Percentiles rank a stretch among this genome's conserved stretches.
phyloP scores from a whole-genome alignment of 2,888 invertebrate genomes.

The Yponomeuta malinellus region DNA sequence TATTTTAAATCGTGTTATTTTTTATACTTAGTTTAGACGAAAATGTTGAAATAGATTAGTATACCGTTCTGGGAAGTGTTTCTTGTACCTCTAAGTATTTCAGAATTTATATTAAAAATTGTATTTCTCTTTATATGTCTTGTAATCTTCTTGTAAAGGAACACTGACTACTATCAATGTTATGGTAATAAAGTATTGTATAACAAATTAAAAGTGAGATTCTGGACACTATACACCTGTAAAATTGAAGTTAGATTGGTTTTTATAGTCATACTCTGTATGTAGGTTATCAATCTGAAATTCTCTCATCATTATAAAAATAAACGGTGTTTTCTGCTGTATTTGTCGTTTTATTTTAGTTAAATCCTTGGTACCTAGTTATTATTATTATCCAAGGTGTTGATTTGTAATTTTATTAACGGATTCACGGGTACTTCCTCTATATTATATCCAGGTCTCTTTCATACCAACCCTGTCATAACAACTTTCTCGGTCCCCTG shows the following conservation, averaged over 20 bases:
- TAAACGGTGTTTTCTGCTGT: slow-evolving; percentile 78
- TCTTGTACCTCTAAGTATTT: slow-evolving; percentile 56
- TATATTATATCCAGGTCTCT: no score
- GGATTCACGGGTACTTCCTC: no score
- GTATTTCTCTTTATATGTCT: slow-evolving; percentile 58
- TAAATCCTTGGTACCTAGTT: neutral
- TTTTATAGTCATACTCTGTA: slow-evolving; percentile 74
- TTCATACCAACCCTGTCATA: no score
- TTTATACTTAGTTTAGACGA: slow-evolving; percentile 63
- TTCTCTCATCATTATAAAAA: slow-evolving; percentile 77
- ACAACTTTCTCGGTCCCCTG: no score
- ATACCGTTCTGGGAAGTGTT: slow-evolving; percentile 51
- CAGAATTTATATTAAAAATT: slow-evolving; percentile 59
- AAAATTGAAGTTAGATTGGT: slow-evolving; percentile 73
- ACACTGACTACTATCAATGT: slow-evolving; percentile 50
- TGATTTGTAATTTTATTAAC: no score
- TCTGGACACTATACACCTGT: slow-evolving; percentile 52
- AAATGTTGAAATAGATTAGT: slow-evolving; percentile 69
- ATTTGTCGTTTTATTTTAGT: slow-evolving; percentile 21
- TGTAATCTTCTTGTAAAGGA: slow-evolving; percentile 67
- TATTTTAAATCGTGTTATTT: slow-evolving; percentile 61
- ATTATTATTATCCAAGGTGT: neutral
- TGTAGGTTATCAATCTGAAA: slow-evolving; percentile 76
- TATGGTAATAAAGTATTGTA: slow-evolving; percentile 39
- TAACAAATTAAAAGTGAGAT: slow-evolving; percentile 53